phyloP scores from a whole-genome alignment of 2,888 invertebrate genomes.

The Orthosia gothica region DNA sequence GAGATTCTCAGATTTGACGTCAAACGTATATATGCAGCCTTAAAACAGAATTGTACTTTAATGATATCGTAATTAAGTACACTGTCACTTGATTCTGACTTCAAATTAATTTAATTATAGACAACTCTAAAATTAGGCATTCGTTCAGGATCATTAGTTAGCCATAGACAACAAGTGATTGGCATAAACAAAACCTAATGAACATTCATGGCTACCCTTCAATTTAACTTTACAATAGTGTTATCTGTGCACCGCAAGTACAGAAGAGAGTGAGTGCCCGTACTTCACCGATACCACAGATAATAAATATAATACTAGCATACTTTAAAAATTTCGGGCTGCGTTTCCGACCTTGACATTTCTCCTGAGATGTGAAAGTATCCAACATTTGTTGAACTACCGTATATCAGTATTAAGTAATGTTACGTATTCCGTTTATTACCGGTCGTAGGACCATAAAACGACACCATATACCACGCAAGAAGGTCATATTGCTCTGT shows the following conservation, averaged over 20 bases:
- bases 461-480: conserved; percentile 59
- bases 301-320: no score
- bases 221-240: conserved; percentile 36
- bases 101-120: conserved; percentile 1
- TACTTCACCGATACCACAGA: background rate
- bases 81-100: background rate
- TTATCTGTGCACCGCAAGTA: conserved; percentile 18
- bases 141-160: conserved; percentile 38
- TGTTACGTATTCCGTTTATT: conserved; percentile 75
- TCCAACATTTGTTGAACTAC: conserved; percentile 68
- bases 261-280: background rate
- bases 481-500: conserved; percentile 52
- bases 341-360: conserved; percentile 67
- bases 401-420: conserved; percentile 75
- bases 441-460: conserved; percentile 66
- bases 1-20: background rate
- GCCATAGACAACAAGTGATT: conserved; percentile 17
- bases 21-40: background rate
- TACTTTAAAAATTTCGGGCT: conserved; percentile 24
- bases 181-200: conserved; percentile 26
- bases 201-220: conserved; percentile 41
- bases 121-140: conserved; percentile 27
- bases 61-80: conserved; percentile 3
- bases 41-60: background rate
- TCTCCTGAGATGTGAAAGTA: conserved; percentile 72